Evolutionary conservation across 2,113 vertebrate genomes (phyloP).

Genomic region (Nothocercus julius): DNA sequence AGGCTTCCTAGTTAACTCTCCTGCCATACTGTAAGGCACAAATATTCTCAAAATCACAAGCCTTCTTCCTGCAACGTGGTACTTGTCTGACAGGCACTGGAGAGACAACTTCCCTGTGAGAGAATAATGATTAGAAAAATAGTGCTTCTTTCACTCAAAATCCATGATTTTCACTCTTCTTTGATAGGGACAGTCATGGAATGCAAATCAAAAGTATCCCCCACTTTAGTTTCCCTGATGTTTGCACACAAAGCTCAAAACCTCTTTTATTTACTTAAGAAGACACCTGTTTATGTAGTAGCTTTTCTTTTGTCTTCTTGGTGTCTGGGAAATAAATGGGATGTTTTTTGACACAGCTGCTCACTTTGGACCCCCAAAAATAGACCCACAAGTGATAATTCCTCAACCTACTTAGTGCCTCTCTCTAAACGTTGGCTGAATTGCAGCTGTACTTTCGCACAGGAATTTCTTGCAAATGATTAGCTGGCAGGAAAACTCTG

Average conservation of each 20-base stretch:
- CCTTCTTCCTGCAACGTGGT: background rate
- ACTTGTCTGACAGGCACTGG: background rate
- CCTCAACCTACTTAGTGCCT: background rate
- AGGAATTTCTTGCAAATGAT: background rate
- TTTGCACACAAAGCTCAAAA: background rate
- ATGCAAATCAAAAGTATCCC: background rate
- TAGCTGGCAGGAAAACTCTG: rapidly evolving
- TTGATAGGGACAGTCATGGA: background rate
- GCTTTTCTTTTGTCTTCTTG: background rate
- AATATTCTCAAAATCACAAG: background rate
- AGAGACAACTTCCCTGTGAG: background rate
- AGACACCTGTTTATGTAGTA: background rate
- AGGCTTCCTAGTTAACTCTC: background rate
- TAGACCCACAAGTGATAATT: background rate
- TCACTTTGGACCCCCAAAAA: rapidly evolving
- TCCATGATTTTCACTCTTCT: background rate
- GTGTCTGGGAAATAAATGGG: background rate
- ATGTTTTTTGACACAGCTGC: background rate
- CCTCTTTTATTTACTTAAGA: background rate
- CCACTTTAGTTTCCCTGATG: background rate
- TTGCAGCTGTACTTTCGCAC: rapidly evolving
- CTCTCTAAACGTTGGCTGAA: background rate
- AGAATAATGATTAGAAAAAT: background rate
- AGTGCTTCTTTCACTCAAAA: background rate
- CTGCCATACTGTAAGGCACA: background rate